Evolutionary conservation across 1,140 invertebrate genomes (phyloP).

Genomic region (Eumaeus atala): DNA sequence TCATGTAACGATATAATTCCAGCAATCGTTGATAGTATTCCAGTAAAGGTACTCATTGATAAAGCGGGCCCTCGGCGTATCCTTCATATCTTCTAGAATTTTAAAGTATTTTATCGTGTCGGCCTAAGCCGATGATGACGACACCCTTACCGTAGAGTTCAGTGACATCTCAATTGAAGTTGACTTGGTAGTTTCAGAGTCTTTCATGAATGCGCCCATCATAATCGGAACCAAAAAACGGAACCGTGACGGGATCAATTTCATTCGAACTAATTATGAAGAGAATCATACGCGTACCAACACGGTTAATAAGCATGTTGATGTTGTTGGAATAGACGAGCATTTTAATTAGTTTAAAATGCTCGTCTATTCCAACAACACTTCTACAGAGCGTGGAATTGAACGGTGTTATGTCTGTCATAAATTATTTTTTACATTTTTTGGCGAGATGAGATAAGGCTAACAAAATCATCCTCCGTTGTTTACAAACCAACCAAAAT

Average conservation of each 20-base stretch:
- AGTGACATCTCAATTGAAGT: not conserved
- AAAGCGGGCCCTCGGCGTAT: slow-evolving; percentile 30
- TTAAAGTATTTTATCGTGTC: slow-evolving; percentile 22
- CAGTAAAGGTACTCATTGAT: slow-evolving; percentile 31
- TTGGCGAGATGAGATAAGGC: slow-evolving; percentile 27
- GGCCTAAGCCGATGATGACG: slow-evolving; percentile 19
- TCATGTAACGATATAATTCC: slow-evolving; percentile 19
- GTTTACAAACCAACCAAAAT: slow-evolving; percentile 24
- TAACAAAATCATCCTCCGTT: slow-evolving; percentile 21
- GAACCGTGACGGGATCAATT: slow-evolving; percentile 12
- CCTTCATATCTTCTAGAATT: slow-evolving; percentile 26
- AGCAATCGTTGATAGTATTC: slow-evolving; percentile 28
- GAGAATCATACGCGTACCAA: slow-evolving; percentile 4
- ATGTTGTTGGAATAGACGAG: not conserved
- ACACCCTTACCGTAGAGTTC: slow-evolving; percentile 29
- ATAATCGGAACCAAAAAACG: slow-evolving; percentile 14
- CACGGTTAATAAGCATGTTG: not conserved
- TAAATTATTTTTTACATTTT: too few relatives aligned
- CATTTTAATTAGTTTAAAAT: too few relatives aligned
- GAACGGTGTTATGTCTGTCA: too few relatives aligned
- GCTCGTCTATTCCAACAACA: too few relatives aligned
- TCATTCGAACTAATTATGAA: slow-evolving; percentile 10
- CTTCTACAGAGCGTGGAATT: too few relatives aligned
- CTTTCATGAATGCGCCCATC: slow-evolving; percentile 12
- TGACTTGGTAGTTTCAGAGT: slow-evolving; percentile 11